phyloP scores from a whole-genome alignment of 2,797 vertebrate genomes.

The Delichon dasypus region DNA sequence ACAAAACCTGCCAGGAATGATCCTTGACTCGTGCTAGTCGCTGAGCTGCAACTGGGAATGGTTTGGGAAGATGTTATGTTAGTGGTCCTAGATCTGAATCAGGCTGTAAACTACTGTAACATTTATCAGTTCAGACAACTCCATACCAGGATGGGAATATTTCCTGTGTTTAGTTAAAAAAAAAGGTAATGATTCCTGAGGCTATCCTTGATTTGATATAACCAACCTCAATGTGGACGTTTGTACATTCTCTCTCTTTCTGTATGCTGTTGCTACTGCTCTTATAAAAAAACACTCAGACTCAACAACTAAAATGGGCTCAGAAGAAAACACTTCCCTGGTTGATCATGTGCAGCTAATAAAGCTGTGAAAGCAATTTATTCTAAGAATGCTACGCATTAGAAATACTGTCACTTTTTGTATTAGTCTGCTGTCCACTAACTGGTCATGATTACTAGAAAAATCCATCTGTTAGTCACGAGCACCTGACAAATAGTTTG shows the following conservation, averaged over 20 bases:
- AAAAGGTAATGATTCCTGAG: neutral
- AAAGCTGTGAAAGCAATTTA: neutral
- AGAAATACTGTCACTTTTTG: neutral
- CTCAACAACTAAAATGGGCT: neutral
- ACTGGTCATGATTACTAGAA: neutral
- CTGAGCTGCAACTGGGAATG: neutral
- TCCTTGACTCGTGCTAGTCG: neutral
- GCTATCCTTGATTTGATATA: neutral
- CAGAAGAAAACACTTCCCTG: neutral
- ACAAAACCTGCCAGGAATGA: neutral
- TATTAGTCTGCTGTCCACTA: constrained; percentile 14
- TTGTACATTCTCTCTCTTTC: neutral
- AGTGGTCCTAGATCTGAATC: neutral
- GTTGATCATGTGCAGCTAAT: neutral
- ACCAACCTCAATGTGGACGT: neutral
- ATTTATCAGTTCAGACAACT: neutral
- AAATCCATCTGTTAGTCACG: constrained; percentile 18
- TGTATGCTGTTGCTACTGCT: neutral
- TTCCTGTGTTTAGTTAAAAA: neutral
- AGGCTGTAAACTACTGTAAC: neutral
- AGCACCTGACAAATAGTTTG: constrained; percentile 36
- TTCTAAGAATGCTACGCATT: neutral
- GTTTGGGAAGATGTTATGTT: neutral
- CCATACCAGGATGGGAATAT: neutral
- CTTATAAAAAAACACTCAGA: neutral